Conservation (phyloP, 2,797 vertebrate genomes). For the Gadopsis bispinosus region DNA sequence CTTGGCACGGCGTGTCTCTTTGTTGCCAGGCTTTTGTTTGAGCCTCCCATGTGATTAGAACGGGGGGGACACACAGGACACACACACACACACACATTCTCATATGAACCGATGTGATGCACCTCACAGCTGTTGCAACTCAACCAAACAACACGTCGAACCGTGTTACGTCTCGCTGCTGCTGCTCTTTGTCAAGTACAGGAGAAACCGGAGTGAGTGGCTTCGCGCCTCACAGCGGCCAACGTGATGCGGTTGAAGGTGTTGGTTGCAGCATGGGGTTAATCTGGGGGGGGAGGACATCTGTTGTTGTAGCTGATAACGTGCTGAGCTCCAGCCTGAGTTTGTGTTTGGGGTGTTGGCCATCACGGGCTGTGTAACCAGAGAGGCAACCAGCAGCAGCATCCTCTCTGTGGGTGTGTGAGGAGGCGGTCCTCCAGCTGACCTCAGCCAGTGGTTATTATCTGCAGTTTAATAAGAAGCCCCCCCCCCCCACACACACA, state of each 20-base stretch:
- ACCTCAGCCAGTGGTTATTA: conserved; percentile 56
- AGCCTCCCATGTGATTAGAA: conserved; percentile 30
- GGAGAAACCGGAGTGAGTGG: background rate
- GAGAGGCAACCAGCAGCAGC: conserved; percentile 60
- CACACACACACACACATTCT: too few relatives aligned
- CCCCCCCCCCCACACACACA: too few relatives aligned
- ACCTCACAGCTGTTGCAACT: background rate
- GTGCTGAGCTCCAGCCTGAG: conserved; percentile 15
- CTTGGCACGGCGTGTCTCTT: background rate
- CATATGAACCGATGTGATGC: background rate
- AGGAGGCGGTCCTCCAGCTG: conserved; percentile 42
- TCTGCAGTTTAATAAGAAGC: conserved; percentile 38
- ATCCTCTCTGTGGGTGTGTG: conserved; percentile 26
- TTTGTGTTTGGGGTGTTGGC: conserved; percentile 72
- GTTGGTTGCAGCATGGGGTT: background rate
- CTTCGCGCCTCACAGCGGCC: background rate
- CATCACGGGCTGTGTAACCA: conserved; percentile 63
- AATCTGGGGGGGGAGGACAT: background rate
- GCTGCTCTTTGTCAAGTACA: conserved; percentile 31
- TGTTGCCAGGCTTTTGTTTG: conserved; percentile 48
- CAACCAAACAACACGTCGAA: too few relatives aligned
- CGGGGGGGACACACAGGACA: background rate
- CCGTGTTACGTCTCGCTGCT: too few relatives aligned
- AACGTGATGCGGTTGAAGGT: background rate
- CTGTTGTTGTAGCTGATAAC: background rate